Base-by-base conservation (phyloP, 2,888 invertebrate species). In the Drosophila birchii region DNA sequence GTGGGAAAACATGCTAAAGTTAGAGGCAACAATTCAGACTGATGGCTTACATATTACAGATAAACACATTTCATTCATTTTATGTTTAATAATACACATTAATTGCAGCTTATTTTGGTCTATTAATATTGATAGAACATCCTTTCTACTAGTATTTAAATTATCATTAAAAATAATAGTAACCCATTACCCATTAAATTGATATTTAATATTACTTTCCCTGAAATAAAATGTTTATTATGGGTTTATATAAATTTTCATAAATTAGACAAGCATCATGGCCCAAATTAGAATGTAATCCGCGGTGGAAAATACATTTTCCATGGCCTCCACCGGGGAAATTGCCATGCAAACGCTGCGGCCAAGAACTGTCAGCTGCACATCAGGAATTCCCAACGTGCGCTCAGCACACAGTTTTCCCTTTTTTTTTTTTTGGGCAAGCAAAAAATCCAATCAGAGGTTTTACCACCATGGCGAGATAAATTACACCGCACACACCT, bases 381-480 rank as follows among this genome's bases (percentile, higher is more conserved):
- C 41, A 45, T 67, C 47, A 36, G 45, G 36, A 41, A 54, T 60
- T 29, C 8, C 29, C 64, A 51, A 39, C 41, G 49, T 26, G 55
- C 38, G 49, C 43, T 61, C 54, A 38, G 39, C 49, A 14, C 20
- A 59, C 38, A 54, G 34, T 34, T 49, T 32, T 2, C 8, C 18
- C 4, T 5, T 11, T 1, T 18, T 18, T 47, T 47, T 29, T 29
- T 18, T 45, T 47, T 29, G 69, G 54, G 61, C 41, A 64, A 26
- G 29, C 57, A 47, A 59, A 81, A 79, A 86, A 87, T 81, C 75
- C 79, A 81, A 86, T 84, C 88, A 81, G 60, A 58, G 78, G 60
- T 74, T 76, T 71, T 55, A 44, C 69, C 73, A 67, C 78, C 76
- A 56, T 60, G 61, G 71, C 56, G 57, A 81, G 69, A 88, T 81